A percentile compares a stretch with the other conserved stretches of the same genome.
Evolutionary conservation across 2,888 invertebrate genomes (phyloP).

Genomic region (Dolomedes plantarius): DNA sequence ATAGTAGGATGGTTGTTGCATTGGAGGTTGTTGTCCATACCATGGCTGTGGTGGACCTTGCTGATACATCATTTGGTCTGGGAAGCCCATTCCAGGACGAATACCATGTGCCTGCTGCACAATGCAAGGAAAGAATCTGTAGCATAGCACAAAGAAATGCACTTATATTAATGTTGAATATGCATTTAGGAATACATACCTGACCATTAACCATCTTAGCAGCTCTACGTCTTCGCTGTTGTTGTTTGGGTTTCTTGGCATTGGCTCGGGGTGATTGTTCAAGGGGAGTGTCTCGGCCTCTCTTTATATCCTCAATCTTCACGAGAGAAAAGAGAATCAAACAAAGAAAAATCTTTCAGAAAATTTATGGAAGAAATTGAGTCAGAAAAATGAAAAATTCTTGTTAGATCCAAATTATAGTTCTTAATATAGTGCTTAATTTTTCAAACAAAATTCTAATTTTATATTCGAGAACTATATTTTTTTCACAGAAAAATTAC

Average conservation of each 20-base stretch:
- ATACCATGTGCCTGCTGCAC: conserved; percentile 54
- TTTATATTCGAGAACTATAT: too few species aligned
- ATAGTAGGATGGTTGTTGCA: conserved; percentile 77
- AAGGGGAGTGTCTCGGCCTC: conserved; percentile 80
- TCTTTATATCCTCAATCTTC: conserved; percentile 81
- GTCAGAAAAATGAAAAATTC: too few species aligned
- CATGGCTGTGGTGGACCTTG: conserved; percentile 75
- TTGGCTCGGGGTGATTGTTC: conserved; percentile 83
- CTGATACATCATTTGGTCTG: conserved; percentile 72
- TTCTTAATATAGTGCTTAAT: too few species aligned
- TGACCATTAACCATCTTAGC: conserved; percentile 72
- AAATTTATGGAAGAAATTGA: too few species aligned
- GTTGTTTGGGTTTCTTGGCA: conserved; percentile 74
- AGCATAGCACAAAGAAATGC: too few species aligned
- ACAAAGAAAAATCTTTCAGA: background rate
- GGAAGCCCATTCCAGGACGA: conserved; percentile 72
- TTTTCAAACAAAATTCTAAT: too few species aligned
- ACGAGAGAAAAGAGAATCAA: conserved; percentile 16
- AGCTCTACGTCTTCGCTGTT: conserved; percentile 73
- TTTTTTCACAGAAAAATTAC: too few species aligned
- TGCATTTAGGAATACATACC: conserved; percentile 32
- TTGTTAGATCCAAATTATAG: too few species aligned
- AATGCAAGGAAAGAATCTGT: background rate
- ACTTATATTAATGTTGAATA: too few species aligned
- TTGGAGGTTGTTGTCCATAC: conserved; percentile 78